Evolutionary conservation across 35 echinoderm and acorn worm species (phyloP).

Genomic region (Heliocidaris erythrogramma): DNA sequence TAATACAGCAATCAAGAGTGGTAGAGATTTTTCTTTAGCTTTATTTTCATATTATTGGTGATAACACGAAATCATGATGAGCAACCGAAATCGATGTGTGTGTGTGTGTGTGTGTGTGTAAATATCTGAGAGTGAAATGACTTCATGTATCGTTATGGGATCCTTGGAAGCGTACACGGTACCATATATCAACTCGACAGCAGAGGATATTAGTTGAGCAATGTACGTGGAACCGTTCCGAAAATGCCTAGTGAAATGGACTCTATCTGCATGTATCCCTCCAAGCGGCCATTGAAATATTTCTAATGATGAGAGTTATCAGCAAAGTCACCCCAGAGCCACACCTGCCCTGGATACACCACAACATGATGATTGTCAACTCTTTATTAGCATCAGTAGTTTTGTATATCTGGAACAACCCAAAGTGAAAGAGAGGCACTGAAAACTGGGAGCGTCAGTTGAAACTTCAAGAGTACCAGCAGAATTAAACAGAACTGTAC

Average conservation of each 20-base stretch:
- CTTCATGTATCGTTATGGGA: not conserved
- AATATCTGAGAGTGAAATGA: not conserved
- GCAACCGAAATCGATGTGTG: not conserved
- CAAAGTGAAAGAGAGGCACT: not conserved
- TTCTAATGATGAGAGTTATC: not conserved
- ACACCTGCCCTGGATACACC: not conserved
- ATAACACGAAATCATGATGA: not conserved
- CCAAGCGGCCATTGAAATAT: not conserved
- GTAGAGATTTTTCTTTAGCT: not conserved
- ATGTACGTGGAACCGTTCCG: not conserved
- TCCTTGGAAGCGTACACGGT: not conserved
- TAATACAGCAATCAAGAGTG: conserved; percentile 3
- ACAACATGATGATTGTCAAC: not conserved
- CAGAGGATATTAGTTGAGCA: not conserved
- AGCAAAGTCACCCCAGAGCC: not conserved
- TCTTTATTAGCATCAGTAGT: not conserved
- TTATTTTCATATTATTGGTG: conserved; percentile 19
- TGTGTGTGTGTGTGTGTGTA: conserved; percentile 9
- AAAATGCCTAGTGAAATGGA: not conserved
- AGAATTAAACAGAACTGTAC: not conserved
- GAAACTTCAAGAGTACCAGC: not conserved
- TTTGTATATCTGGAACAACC: not conserved
- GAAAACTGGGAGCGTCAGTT: not conserved
- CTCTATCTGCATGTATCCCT: not conserved
- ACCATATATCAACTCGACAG: not conserved